phyloP scores from a whole-genome alignment of 2,797 vertebrate species.

The Oreortyx pictus region DNA sequence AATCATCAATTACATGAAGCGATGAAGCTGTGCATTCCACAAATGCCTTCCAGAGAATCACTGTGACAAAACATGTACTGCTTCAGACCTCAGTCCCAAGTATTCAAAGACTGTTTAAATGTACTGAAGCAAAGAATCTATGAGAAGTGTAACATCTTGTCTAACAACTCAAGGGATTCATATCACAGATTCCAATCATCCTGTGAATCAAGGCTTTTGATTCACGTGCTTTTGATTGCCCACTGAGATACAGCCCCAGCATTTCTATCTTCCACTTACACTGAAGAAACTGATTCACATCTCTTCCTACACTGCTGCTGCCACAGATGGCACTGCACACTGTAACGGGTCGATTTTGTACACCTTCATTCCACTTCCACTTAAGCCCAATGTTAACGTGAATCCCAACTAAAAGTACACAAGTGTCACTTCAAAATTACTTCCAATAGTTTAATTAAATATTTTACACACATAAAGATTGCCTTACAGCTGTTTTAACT shows the following conservation, averaged over 20 bases:
- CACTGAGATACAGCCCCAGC: neutral
- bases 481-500: slow-evolving; percentile 22
- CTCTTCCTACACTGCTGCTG: neutral
- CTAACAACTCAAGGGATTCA: neutral
- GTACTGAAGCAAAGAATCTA: neutral
- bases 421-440: neutral
- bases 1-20: neutral
- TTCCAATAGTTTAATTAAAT: neutral
- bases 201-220: neutral
- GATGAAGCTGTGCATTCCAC: neutral
- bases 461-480: neutral
- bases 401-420: neutral
- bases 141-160: neutral
- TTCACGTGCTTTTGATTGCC: neutral
- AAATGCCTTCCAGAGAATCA: neutral
- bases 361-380: neutral
- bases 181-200: neutral
- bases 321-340: neutral
- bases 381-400: neutral
- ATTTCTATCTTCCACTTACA: neutral
- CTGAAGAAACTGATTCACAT: neutral
- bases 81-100: neutral
- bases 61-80: neutral
- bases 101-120: neutral
- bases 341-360: neutral